Conservation (phyloP, 2,888 invertebrate species). For the Mesopsocus fuscifrons region DNA sequence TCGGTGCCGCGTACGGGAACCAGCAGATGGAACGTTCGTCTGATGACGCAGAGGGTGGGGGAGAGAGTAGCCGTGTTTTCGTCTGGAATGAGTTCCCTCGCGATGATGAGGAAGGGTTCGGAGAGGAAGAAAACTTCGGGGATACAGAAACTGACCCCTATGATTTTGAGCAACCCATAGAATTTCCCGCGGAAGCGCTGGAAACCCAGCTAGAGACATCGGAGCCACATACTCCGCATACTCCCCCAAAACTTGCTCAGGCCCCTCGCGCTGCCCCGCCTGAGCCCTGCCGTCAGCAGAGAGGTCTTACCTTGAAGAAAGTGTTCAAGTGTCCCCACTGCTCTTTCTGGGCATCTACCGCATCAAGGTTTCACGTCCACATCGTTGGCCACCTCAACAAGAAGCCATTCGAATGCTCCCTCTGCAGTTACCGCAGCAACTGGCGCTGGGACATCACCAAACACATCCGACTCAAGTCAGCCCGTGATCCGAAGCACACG, state of each 20-base stretch:
- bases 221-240: constrained; percentile 4
- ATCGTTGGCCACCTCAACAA: constrained; percentile 83
- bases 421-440: constrained; percentile 84
- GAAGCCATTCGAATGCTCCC: constrained; percentile 87
- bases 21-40: constrained; percentile 11
- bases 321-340: constrained; percentile 88
- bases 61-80: constrained; percentile 50
- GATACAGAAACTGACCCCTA: constrained; percentile 24
- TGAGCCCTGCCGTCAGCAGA: constrained; percentile 8
- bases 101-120: constrained; percentile 22
- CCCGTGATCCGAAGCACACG: constrained; percentile 63
- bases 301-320: constrained; percentile 17
- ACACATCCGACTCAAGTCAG: constrained; percentile 79
- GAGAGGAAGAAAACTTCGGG: constrained; percentile 26
- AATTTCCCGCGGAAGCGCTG: constrained; percentile 10
- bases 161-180: constrained; percentile 20
- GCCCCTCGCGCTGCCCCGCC: constrained; percentile 9
- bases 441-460: constrained; percentile 96
- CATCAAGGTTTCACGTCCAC: constrained; percentile 83
- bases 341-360: constrained; percentile 81
- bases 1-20: constrained; percentile 8
- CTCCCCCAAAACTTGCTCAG: constrained; percentile 15
- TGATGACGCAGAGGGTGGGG: constrained; percentile 17
- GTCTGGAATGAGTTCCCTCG: constrained; percentile 54
- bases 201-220: constrained; percentile 12